These are phyloP conservation scores for Babylonia areolata DNA, from an alignment of 1,140 invertebrate genomes.

Conservation along the genomic window DNA sequence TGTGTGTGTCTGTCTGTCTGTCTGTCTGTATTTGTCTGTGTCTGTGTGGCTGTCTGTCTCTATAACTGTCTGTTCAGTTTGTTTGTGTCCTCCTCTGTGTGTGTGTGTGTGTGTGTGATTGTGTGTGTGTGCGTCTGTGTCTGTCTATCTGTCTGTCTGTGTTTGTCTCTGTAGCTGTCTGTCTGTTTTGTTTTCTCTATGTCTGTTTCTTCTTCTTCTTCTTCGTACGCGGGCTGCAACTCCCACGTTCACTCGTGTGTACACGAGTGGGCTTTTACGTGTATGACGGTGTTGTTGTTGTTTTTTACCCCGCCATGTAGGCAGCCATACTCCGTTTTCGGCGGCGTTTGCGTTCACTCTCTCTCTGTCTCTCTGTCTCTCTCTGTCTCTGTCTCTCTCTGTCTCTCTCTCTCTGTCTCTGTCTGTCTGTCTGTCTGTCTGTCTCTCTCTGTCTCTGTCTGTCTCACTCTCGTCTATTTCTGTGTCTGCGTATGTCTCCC, in stretches of 20 bases:
- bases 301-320: too few species aligned
- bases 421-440: background rate
- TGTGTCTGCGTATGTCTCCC: too few species aligned
- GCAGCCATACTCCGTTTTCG: too few species aligned
- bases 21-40: too few species aligned
- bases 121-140: slow-evolving; percentile 1
- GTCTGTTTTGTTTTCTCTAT: background rate
- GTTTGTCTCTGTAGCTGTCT: background rate
- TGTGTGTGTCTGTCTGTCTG: background rate
- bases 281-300: too few species aligned
- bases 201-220: background rate
- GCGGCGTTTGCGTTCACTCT: background rate
- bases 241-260: too few species aligned
- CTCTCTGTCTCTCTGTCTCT: background rate
- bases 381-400: background rate
- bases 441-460: background rate
- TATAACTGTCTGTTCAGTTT: background rate
- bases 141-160: background rate
- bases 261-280: too few species aligned
- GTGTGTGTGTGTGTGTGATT: slow-evolving; percentile 5
- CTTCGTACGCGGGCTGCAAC: too few species aligned
- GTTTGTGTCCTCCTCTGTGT: background rate
- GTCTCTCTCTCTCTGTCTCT: background rate
- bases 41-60: background rate
- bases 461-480: background rate